Evolutionary conservation across 2,888 invertebrate genomes (phyloP).

Genomic region (Eupithecia vulgata): DNA sequence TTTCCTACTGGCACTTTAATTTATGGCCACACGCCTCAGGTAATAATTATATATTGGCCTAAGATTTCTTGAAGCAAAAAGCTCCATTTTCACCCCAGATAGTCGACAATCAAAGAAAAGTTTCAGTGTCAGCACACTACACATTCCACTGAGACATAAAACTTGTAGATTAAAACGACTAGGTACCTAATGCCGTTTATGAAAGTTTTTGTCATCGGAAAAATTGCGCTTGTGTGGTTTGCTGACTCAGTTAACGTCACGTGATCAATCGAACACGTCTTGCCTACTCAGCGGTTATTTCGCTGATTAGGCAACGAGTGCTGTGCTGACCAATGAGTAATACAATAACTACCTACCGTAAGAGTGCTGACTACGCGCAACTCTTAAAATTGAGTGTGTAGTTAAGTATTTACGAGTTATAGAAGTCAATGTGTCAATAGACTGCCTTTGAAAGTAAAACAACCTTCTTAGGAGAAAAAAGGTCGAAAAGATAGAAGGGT

Average conservation of each 20-base stretch:
- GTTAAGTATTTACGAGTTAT: neutral
- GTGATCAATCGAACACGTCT: slow-evolving; percentile 54
- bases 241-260: slow-evolving; percentile 40
- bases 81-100: neutral
- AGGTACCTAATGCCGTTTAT: slow-evolving; percentile 44
- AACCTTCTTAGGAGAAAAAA: neutral
- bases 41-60: neutral
- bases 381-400: neutral
- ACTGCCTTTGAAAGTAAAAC: too few species aligned
- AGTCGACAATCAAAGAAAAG: neutral
- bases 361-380: slow-evolving; percentile 11
- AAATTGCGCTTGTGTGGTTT: slow-evolving; percentile 53
- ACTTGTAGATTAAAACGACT: slow-evolving; percentile 31
- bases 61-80: neutral
- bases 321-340: too few species aligned
- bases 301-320: too few species aligned
- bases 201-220: slow-evolving; percentile 70
- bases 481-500: neutral
- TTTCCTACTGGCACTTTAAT: neutral
- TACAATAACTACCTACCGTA: too few species aligned
- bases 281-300: slow-evolving; percentile 37
- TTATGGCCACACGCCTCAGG: neutral
- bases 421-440: neutral
- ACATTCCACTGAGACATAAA: slow-evolving; percentile 15
- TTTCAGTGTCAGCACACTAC: neutral